phyloP scores from a whole-genome alignment of 2,888 invertebrate species.

The Euspilapteryx auroguttella region DNA sequence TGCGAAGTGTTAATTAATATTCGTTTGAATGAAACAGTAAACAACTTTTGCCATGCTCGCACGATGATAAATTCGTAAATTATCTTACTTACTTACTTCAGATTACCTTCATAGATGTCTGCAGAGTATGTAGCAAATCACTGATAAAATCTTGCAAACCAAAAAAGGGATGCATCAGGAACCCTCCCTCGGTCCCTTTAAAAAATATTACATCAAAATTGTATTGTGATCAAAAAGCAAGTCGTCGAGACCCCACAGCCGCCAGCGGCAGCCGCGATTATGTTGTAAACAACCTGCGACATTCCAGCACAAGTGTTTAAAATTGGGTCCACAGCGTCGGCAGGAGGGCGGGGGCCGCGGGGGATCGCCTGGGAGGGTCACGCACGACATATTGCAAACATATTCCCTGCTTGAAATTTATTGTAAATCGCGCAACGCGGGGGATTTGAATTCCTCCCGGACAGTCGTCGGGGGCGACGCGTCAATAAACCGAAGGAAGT shows the following conservation, averaged over 20 bases:
- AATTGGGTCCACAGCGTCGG: slow-evolving; percentile 22
- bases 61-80: no score
- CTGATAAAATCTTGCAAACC: no score
- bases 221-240: slow-evolving; percentile 15
- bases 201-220: no score
- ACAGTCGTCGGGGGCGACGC: no score
- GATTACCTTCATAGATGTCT: no score
- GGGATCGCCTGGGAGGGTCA: slow-evolving; percentile 9
- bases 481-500: slow-evolving; percentile 55
- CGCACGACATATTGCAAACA: slow-evolving; percentile 46
- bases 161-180: no score
- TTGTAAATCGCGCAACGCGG: slow-evolving; percentile 49
- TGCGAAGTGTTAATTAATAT: no score
- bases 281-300: slow-evolving; percentile 43
- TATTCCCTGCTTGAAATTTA: slow-evolving; percentile 55
- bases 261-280: slow-evolving; percentile 20
- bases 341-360: slow-evolving; percentile 14
- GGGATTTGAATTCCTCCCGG: slow-evolving; percentile 32
- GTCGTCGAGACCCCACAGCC: slow-evolving; percentile 13
- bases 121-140: no score
- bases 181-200: no score
- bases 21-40: no score
- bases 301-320: slow-evolving; percentile 37
- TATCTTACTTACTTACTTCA: no score
- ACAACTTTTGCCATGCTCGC: no score